Base-by-base conservation (phyloP, 2,113 vertebrate species). In the Raja brachyura region DNA sequence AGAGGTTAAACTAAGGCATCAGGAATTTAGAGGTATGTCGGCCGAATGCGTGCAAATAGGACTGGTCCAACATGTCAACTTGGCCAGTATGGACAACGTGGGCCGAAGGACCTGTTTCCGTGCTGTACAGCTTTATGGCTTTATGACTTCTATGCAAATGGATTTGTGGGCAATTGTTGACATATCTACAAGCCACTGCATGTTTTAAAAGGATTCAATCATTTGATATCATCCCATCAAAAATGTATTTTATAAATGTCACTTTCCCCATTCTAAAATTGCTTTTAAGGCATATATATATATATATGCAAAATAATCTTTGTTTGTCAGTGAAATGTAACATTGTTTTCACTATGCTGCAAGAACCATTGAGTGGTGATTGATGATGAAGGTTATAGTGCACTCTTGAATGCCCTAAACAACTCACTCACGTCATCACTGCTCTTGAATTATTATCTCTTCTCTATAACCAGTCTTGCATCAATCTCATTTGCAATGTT, bases 371-470 rank as follows among this genome's bases (percentile, higher is more conserved):
- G 25, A 33, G 86, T 39, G 22, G 7, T 48, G 22, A 92, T 92
- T 92, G 90, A 92, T 25, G 8, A 54, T 74, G 90, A 74, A 92
- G 90, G 66, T 88, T 88, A 88, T n/a, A 61, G 28, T 86, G 56
- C 22, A 86, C 11, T 31, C 83, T 86, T 61, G 83, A n/a, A 88
- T 63, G 83, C 6, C 33, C 68, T 92, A 20, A 70, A 73, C 22
- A 73, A 92, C 33, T 48, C 88, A 70, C 88, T 73, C 28, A 33
- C 22, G 33, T 92, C 66, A 92, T 25, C 39, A 28, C 25, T 25
- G 33, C 68, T 92, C 66, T 54, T 92, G 33, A 92, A 54, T 28
- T 48, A 92, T 92, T 73, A 11, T 28, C 31, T 90, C 88, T 90
- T 39, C 88, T 25, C 20, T 90, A 68, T 28, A 61, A n/a, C 63